phyloP scores from a whole-genome alignment of 2,113 vertebrate species.

The Ursus arctos region DNA sequence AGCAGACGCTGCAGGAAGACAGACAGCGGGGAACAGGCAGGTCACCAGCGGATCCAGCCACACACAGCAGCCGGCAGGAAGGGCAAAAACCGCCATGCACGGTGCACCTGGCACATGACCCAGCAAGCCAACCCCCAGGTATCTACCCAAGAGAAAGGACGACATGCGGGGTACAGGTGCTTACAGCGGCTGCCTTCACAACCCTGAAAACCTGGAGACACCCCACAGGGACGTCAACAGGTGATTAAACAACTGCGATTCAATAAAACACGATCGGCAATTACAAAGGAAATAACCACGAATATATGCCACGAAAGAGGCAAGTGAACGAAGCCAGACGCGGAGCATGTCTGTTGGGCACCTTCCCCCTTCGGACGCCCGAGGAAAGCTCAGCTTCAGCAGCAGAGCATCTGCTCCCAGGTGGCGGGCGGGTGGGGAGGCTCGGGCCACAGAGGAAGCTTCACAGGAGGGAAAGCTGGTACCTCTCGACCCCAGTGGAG shows the following conservation, averaged over 20 bases:
- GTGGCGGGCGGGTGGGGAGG: accelerated
- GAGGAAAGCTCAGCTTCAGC: neutral
- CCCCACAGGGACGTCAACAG: neutral
- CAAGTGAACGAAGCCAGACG: accelerated
- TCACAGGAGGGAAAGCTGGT: neutral
- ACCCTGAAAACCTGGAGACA: neutral
- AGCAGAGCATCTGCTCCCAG: neutral
- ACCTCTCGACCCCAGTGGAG: neutral
- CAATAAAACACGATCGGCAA: accelerated
- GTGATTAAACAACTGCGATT: accelerated
- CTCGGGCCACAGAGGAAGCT: accelerated
- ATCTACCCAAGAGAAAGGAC: too few relatives aligned
- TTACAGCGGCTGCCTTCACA: neutral
- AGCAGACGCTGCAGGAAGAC: neutral
- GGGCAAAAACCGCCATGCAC: accelerated
- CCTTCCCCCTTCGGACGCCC: accelerated
- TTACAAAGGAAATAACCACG: neutral
- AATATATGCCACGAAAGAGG: accelerated
- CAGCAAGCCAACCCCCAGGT: neutral
- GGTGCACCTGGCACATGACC: accelerated
- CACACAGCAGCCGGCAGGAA: accelerated
- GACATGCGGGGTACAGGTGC: neutral
- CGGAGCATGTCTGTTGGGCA: accelerated
- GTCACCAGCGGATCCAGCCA: accelerated
- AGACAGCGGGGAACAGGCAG: neutral